Evolutionary conservation across 2,113 vertebrate genomes (phyloP), one percentile per base, ranked within the genome.

Genomic region (Nicator chloris): DNA sequence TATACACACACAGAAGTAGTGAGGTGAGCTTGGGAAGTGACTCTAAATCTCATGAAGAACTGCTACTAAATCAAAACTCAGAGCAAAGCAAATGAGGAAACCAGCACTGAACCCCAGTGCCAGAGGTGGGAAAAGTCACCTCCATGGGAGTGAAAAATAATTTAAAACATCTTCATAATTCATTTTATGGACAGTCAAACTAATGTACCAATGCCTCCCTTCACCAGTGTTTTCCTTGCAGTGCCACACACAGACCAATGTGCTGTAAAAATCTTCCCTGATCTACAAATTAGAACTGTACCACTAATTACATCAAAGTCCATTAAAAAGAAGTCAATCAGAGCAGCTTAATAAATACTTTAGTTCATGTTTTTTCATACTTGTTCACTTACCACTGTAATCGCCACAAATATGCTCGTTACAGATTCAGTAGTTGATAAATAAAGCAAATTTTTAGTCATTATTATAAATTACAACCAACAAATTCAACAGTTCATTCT

Each of bases 361-460:
- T 42, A 85, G 82, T 53, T 92, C 16, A 4, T 44, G 18, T 35
- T 40, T 75, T 40, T 65, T 53, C 77, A 7, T 20, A 17, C 72
- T 51, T 73, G 88, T 80, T 85, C 92, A 76, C 90, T 96, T 90
- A 76, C 61, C 87, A 8, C 7, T 56, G 57, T 31, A 85, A 88
- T 79, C 1, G 2, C 70, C 81, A 83, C 12, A 3, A 40, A 42
- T 45, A 86, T 59, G 49, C 84, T 64, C 84, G 78, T 83, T 47
- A 92, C 72, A 73, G 53, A 81, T 66, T 81, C 44, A 82, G 28
- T 2, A 65, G 64, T 19, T 81, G 69, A 92, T 95, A 71, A 94
- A 93, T 82, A 92, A 73, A 91, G 82, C 81, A 28, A 63, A 91
- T 90, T 95, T 96, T 92, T 87, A 68, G 86, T 44, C 51, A 30